Conservation (phyloP, 2,797 vertebrate genomes). For the Heterohyrax brucei region DNA sequence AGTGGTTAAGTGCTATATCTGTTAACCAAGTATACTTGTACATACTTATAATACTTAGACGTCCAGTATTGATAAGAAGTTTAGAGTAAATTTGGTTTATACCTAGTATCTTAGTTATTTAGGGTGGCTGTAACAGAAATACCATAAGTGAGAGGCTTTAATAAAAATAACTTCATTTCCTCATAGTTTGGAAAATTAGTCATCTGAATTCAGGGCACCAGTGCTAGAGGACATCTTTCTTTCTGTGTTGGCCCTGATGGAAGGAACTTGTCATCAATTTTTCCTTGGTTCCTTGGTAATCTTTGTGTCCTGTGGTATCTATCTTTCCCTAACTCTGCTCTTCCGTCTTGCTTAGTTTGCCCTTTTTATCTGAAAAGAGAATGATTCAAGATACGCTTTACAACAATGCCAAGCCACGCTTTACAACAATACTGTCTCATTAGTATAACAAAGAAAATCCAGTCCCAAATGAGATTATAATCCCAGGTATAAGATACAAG, state of each 20-base stretch:
- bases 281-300: not conserved
- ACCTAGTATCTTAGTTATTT: not conserved
- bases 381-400: too few relatives aligned
- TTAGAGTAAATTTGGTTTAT: constrained; percentile 50
- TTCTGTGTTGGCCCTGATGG: not conserved
- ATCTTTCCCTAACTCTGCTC: not conserved
- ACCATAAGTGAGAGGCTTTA: not conserved
- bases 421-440: too few relatives aligned
- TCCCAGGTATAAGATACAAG: not conserved
- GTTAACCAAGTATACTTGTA: not conserved
- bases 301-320: not conserved
- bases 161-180: not conserved
- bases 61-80: not conserved
- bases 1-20: too few relatives aligned
- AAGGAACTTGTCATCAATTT: too few relatives aligned
- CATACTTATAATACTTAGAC: constrained; percentile 52
- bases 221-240: not conserved
- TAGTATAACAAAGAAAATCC: too few relatives aligned
- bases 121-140: not conserved
- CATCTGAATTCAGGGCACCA: not conserved
- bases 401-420: too few relatives aligned
- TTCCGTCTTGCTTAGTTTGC: not conserved
- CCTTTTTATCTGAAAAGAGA: not conserved
- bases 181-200: not conserved
- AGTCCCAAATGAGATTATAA: not conserved